A percentile compares a stretch with the other conserved stretches of the same genome.
Evolutionary conservation across 1,140 invertebrate species (phyloP).

Genomic region (Eumeta japonica): DNA sequence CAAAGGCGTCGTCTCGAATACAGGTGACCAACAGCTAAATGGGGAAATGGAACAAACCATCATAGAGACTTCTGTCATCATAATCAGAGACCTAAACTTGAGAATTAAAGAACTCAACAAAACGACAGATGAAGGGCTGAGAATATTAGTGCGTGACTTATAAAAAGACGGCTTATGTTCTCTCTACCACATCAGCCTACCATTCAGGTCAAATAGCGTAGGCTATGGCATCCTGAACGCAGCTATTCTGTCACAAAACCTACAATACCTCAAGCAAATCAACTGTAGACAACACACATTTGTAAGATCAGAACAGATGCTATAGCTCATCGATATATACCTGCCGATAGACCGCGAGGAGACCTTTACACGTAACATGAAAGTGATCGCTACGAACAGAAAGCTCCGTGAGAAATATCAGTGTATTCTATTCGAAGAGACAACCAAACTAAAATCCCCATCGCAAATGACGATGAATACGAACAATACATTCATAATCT

Average conservation of each 20-base stretch:
- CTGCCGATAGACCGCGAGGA: not conserved
- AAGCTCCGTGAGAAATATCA: not conserved
- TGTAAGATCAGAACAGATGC: slow-evolving; percentile 5
- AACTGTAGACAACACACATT: slow-evolving; percentile 1
- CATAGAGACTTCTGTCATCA: not conserved
- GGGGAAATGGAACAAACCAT: slow-evolving; percentile 4
- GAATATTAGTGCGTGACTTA: not conserved
- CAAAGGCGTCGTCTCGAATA: slow-evolving; percentile 3
- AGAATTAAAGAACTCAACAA: not conserved
- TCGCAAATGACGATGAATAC: slow-evolving; percentile 2
- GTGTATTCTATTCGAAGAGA: not conserved
- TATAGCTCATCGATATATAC: slow-evolving; percentile 2
- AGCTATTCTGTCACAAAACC: not conserved
- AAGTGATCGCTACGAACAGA: not conserved
- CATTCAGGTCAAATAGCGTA: slow-evolving; percentile 2
- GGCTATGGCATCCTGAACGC: slow-evolving; percentile 4
- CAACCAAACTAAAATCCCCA: not conserved
- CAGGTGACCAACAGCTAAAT: slow-evolving; percentile 1
- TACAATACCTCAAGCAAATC: not conserved
- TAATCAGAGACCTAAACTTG: slow-evolving; percentile 7
- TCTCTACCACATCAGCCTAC: slow-evolving; percentile 1
- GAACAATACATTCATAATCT: slow-evolving; percentile 2
- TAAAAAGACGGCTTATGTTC: slow-evolving; percentile 1
- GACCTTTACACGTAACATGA: slow-evolving; percentile 1
- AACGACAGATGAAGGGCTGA: not conserved